Evolutionary conservation across 2,113 vertebrate genomes (phyloP).

Genomic region (Spermophilus dauricus): DNA sequence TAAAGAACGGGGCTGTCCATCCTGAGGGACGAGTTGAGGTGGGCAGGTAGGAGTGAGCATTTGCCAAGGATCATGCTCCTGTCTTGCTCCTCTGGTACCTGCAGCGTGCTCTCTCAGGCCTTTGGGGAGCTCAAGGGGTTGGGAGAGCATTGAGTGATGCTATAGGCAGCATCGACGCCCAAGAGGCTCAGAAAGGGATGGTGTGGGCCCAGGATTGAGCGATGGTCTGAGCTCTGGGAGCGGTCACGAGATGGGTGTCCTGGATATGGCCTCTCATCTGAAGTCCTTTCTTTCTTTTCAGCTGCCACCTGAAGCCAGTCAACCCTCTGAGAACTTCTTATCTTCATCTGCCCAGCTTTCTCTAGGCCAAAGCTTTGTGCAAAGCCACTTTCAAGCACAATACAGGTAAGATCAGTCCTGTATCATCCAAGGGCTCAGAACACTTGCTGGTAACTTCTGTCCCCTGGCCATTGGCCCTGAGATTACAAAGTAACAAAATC

Average conservation of each 20-base stretch:
- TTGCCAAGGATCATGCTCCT: background rate
- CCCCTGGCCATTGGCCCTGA: background rate
- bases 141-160: background rate
- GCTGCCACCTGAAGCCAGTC: slow-evolving; percentile 83
- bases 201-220: background rate
- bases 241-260: background rate
- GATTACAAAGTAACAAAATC: background rate
- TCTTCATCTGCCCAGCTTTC: slow-evolving; percentile 70
- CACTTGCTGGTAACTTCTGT: background rate
- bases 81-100: background rate
- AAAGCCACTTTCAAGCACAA: slow-evolving; percentile 97
- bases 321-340: slow-evolving; percentile 70
- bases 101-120: background rate
- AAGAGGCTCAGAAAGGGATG: background rate
- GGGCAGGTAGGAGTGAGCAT: background rate
- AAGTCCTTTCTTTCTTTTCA: slow-evolving; percentile 69
- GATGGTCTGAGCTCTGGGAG: accelerated
- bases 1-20: accelerated
- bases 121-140: background rate
- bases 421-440: background rate
- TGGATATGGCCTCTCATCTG: background rate
- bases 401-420: slow-evolving; percentile 90
- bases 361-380: slow-evolving; percentile 94
- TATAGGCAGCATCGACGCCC: background rate
- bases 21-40: accelerated